These are phyloP conservation scores for Triplophysa rosa DNA, from an alignment of 2,113 vertebrate genomes.

Conservation along the genomic window DNA sequence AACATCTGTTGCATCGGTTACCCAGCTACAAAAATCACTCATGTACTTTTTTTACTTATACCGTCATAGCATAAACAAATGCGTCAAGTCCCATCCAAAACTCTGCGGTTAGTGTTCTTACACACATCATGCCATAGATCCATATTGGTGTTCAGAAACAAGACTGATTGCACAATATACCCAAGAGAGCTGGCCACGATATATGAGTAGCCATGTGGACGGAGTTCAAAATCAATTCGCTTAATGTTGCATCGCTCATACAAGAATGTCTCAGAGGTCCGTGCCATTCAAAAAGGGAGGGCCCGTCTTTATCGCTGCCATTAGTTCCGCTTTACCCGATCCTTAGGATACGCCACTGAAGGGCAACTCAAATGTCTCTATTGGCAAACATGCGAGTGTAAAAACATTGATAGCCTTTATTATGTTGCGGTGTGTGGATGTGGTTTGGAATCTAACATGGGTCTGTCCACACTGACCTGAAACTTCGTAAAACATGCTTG, in stretches of 20 bases:
- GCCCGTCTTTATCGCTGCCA: slow-evolving; percentile 59
- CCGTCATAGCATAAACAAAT: slow-evolving; percentile 44
- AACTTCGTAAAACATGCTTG: not conserved
- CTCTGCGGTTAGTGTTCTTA: slow-evolving; percentile 57
- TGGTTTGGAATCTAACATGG: not conserved
- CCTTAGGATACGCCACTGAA: slow-evolving; percentile 58
- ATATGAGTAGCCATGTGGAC: slow-evolving; percentile 58
- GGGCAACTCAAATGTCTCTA: slow-evolving; percentile 53
- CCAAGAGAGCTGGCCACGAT: slow-evolving; percentile 62
- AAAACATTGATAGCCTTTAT: slow-evolving; percentile 3
- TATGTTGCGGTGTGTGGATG: not conserved
- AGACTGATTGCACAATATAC: slow-evolving; percentile 65
- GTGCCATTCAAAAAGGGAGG: slow-evolving; percentile 58
- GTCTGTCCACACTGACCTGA: not conserved
- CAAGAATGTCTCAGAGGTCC: slow-evolving; percentile 29
- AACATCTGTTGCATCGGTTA: not conserved
- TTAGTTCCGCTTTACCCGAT: slow-evolving; percentile 66
- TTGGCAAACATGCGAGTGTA: not conserved
- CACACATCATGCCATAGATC: slow-evolving; percentile 47
- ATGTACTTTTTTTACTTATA: not conserved
- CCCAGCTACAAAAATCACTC: not conserved
- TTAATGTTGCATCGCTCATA: slow-evolving; percentile 69
- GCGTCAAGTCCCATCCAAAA: slow-evolving; percentile 33
- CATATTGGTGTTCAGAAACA: slow-evolving; percentile 70
- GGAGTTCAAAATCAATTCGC: slow-evolving; percentile 73